phyloP scores from a whole-genome alignment of 1,140 invertebrate genomes.

The Calliphora vicina region DNA sequence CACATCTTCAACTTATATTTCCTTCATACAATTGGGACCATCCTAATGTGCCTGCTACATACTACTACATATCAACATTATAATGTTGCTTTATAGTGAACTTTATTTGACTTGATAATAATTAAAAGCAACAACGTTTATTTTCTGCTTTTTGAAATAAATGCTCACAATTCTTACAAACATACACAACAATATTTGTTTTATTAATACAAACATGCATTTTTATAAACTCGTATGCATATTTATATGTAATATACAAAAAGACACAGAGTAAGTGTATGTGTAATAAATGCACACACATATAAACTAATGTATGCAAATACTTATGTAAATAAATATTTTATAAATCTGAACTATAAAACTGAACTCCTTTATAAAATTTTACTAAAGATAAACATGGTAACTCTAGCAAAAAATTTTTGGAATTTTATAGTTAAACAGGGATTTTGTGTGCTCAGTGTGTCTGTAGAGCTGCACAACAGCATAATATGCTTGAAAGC shows the following conservation, averaged over 20 bases:
- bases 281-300: not conserved
- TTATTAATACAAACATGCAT: not conserved
- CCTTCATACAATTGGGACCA: too few species aligned
- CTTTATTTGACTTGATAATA: not conserved
- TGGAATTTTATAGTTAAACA: not conserved
- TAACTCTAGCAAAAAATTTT: not conserved
- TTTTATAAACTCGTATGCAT: not conserved
- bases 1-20: too few species aligned
- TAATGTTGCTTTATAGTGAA: not conserved
- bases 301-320: too few species aligned
- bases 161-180: too few species aligned
- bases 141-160: not conserved
- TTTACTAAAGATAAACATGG: not conserved
- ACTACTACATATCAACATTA: too few species aligned
- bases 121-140: not conserved
- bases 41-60: not conserved
- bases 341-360: not conserved
- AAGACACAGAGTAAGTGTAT: not conserved
- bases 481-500: not conserved
- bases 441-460: not conserved
- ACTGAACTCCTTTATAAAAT: not conserved
- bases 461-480: not conserved
- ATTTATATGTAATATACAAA: not conserved
- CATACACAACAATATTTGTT: too few species aligned
- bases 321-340: not conserved